Evolutionary conservation across 2,888 invertebrate genomes (phyloP).

Genomic region (Eupithecia tripunctaria): DNA sequence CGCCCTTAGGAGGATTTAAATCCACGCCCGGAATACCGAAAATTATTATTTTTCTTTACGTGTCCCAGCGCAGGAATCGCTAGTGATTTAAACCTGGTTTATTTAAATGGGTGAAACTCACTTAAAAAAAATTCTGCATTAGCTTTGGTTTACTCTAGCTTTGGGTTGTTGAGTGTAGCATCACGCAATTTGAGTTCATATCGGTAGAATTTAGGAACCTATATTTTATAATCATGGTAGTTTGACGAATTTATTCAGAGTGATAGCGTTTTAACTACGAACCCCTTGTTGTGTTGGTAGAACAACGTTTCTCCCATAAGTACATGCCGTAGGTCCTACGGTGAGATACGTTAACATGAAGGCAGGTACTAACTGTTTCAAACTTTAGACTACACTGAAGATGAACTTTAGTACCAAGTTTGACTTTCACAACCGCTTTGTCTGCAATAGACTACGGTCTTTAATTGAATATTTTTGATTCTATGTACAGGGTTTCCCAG

Average conservation of each 20-base stretch:
- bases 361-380: too few relatives aligned
- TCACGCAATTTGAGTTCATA: neutral
- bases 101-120: neutral
- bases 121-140: too few relatives aligned
- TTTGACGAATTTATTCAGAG: neutral
- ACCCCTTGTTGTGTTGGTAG: too few relatives aligned
- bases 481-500: too few relatives aligned
- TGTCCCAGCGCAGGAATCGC: neutral
- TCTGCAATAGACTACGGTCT: neutral
- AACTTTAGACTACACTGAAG: neutral
- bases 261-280: neutral
- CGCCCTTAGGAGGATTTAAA: slow-evolving; percentile 3
- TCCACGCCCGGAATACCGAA: neutral
- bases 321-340: too few relatives aligned
- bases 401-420: neutral
- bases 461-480: too few relatives aligned
- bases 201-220: neutral
- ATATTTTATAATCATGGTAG: neutral
- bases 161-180: too few relatives aligned
- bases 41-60: neutral
- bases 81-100: neutral
- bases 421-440: neutral
- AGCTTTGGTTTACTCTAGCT: neutral
- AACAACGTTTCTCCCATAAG: neutral
- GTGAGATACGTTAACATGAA: too few relatives aligned